A percentile compares a stretch with the other conserved stretches of the same genome.
Conservation (phyloP, 2,113 vertebrate species). For the Lates calcarifer region DNA sequence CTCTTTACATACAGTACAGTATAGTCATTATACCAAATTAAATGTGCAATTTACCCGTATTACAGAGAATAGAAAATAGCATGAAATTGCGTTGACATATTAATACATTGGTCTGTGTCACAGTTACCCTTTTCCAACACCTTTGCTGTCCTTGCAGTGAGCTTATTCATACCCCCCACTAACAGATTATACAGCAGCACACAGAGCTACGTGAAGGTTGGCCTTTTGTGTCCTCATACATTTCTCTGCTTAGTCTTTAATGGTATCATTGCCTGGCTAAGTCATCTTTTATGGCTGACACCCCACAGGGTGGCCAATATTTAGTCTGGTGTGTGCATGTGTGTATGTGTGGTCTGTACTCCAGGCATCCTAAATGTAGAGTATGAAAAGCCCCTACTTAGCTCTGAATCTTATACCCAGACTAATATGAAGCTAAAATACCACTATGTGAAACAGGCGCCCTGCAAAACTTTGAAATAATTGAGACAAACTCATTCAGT, state of each 20-base stretch:
- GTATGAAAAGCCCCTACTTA: slow-evolving; percentile 57
- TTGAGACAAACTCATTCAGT: slow-evolving; percentile 82
- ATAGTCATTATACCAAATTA: not conserved
- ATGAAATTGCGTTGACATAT: slow-evolving; percentile 22
- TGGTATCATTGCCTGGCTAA: slow-evolving; percentile 68
- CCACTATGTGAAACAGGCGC: slow-evolving; percentile 54
- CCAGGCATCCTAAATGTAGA: slow-evolving; percentile 48
- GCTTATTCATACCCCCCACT: slow-evolving; percentile 68
- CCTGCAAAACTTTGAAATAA: slow-evolving; percentile 75
- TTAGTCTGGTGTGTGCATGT: slow-evolving; percentile 18
- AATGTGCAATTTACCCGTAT: not conserved
- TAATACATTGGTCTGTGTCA: slow-evolving; percentile 54
- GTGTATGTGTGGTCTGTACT: slow-evolving; percentile 29
- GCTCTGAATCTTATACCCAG: slow-evolving; percentile 40
- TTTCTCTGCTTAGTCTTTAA: slow-evolving; percentile 76
- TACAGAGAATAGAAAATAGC: slow-evolving; percentile 2
- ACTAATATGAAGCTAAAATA: slow-evolving; percentile 63
- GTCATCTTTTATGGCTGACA: slow-evolving; percentile 72
- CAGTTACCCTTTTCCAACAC: slow-evolving; percentile 65
- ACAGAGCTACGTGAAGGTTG: slow-evolving; percentile 71
- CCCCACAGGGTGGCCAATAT: slow-evolving; percentile 67
- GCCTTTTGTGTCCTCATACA: slow-evolving; percentile 75
- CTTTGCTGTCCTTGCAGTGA: slow-evolving; percentile 63
- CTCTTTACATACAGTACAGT: not conserved
- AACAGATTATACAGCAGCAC: slow-evolving; percentile 70